Base-by-base conservation (phyloP, 2,888 invertebrate genomes). In the Catonia carolina region DNA sequence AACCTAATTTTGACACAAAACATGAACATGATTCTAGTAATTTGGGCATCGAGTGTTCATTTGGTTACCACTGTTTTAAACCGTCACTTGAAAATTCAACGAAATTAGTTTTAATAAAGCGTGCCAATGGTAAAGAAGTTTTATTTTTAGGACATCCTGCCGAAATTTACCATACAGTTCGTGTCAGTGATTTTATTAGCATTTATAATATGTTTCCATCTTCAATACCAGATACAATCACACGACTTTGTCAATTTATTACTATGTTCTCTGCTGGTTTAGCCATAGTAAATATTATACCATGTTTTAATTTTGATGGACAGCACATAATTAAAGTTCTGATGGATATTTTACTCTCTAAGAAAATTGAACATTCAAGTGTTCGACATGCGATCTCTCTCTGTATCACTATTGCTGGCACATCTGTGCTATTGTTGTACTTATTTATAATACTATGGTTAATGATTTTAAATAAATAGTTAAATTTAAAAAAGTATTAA, bases 251-350 rank as follows among this genome's bases (percentile, higher is more conserved):
- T 61, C 83, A 85, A 71, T 94, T 93, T 73, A 77, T 91, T 66
- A 84, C 86, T 61, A 85, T 88, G 63, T 89, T 90, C 73, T 96
- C 96, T 12, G 81, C 89, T 66, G 97, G 96, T 0, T 77, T 97
- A 67, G 95, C 87, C 8, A 77, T 96, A 62, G 75, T 97, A 23
- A 98, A 98, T 76, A 82, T 93, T 6, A 81, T 97, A 58, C 97
- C 97, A 0, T 94, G 95, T 71, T 88, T 91, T 70, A 89, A 86
- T 60, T 84, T 95, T 69, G 97, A 98, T 73, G 97, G 97, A 0
- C 89, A 96, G 69, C 86, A 89, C 71, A 94, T 97, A 66, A 79
- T 85, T 45, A 81, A 81, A 67, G 80, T 82, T 61, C 72, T 90
- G 50, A 79, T 83, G 59, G 80, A 83, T 70, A 73, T 80, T 62